Percentiles rank a stretch among this genome's conserved stretches.
phyloP scores from a whole-genome alignment of 2,888 invertebrate species.

The Blera fallax region DNA sequence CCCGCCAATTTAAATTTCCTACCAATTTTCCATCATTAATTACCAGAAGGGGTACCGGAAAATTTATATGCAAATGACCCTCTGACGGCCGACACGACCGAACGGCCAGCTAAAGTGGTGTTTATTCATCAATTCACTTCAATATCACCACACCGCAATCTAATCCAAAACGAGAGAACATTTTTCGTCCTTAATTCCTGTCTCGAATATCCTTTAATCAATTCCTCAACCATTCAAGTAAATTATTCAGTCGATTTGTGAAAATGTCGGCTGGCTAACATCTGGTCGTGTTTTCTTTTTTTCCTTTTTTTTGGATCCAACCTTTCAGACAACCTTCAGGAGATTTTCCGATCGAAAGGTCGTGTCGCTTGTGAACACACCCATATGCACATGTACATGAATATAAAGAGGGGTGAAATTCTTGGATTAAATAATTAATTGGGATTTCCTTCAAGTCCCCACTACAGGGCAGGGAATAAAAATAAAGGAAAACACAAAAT shows the following conservation, averaged over 20 bases:
- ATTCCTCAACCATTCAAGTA: slow-evolving; percentile 17
- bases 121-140: slow-evolving; percentile 20
- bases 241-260: slow-evolving; percentile 45
- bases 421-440: slow-evolving; percentile 41
- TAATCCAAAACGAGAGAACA: slow-evolving; percentile 12
- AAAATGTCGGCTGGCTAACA: not conserved
- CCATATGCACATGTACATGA: not conserved
- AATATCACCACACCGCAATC: not conserved
- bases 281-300: not conserved
- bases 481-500: not conserved
- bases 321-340: slow-evolving; percentile 14
- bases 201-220: slow-evolving; percentile 27
- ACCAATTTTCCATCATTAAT: slow-evolving; percentile 5
- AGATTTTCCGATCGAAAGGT: not conserved
- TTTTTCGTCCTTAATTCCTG: slow-evolving; percentile 14
- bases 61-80: slow-evolving; percentile 6
- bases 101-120: not conserved
- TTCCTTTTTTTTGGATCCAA: not conserved
- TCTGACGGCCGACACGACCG: too few relatives aligned
- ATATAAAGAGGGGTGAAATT: not conserved
- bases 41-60: not conserved
- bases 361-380: not conserved
- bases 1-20: not conserved
- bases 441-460: not conserved
- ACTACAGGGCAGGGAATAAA: not conserved